Conservation (phyloP, 2,888 invertebrate genomes). For the Campopleginae sp. region DNA sequence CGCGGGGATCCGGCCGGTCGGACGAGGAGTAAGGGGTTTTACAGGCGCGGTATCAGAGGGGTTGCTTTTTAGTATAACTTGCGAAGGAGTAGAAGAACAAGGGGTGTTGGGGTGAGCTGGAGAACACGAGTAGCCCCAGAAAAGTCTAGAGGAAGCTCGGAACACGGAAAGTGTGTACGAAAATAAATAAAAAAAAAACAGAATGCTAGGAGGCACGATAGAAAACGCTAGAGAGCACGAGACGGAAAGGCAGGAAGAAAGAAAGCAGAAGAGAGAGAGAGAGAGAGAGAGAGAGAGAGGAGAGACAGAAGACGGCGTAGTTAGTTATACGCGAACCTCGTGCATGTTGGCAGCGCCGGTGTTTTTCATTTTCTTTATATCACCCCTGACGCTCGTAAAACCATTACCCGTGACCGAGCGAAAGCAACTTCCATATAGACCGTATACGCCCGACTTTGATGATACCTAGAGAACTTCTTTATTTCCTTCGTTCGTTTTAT, state of each 20-base stretch:
- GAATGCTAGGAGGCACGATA: conserved; percentile 62
- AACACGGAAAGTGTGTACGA: conserved; percentile 34
- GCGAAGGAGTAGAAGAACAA: conserved; percentile 77
- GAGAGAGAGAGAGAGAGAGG: conserved; percentile 70
- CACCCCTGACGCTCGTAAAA: conserved; percentile 94
- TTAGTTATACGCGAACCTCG: conserved; percentile 82
- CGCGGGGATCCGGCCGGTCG: conserved; percentile 78
- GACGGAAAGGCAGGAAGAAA: conserved; percentile 16
- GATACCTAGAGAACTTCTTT: conserved; percentile 74
- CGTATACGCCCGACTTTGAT: conserved; percentile 79
- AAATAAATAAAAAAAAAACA: conserved; percentile 66
- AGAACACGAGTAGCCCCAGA: conserved; percentile 70
- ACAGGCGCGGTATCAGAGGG: conserved; percentile 57
- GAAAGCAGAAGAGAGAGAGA: conserved; percentile 71
- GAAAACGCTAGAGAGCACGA: conserved; percentile 68
- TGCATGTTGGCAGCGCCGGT: conserved; percentile 85
- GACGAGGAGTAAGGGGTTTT: conserved; percentile 66
- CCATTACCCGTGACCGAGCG: conserved; percentile 94
- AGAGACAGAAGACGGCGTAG: conserved; percentile 73
- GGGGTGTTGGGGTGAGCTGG: conserved; percentile 59
- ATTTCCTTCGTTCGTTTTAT: conserved; percentile 72
- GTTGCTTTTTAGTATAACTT: conserved; percentile 75
- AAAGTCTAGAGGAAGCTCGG: conserved; percentile 48
- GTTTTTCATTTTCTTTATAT: conserved; percentile 96
- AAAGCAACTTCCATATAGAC: conserved; percentile 81